Evolutionary conservation across 2,888 invertebrate genomes (phyloP).

Genomic region (Drosophila nr. medialis): DNA sequence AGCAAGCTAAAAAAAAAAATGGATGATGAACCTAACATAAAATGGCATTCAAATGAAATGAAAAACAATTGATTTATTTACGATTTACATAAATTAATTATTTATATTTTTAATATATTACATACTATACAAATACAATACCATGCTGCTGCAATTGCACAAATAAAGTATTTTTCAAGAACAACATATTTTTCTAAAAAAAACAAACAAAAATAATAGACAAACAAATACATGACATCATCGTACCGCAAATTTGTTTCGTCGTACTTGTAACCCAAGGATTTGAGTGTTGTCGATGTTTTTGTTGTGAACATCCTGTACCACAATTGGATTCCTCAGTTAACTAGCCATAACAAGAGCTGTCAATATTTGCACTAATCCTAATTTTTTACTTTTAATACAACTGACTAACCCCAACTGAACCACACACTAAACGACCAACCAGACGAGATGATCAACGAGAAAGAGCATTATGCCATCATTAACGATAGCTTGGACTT

Average conservation of each 20-base stretch:
- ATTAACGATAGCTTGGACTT: slow-evolving; percentile 97
- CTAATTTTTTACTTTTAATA: slow-evolving; percentile 49
- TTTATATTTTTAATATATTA: slow-evolving; percentile 77
- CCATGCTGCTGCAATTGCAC: slow-evolving; percentile 83
- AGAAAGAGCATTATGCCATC: slow-evolving; percentile 96
- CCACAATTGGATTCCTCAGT: slow-evolving; percentile 28
- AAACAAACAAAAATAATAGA: background rate
- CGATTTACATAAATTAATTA: slow-evolving; percentile 81
- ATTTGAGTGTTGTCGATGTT: slow-evolving; percentile 22
- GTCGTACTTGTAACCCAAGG: slow-evolving; percentile 9
- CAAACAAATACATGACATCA: background rate
- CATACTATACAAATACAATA: slow-evolving; percentile 71
- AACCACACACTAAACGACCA: slow-evolving; percentile 29
- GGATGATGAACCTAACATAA: slow-evolving; percentile 32
- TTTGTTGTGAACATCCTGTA: slow-evolving; percentile 23
- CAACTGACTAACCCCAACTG: slow-evolving; percentile 42
- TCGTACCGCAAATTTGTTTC: slow-evolving; percentile 2
- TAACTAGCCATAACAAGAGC: slow-evolving; percentile 45
- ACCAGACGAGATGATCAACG: slow-evolving; percentile 92
- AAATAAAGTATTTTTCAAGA: slow-evolving; percentile 82
- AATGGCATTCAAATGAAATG: slow-evolving; percentile 46
- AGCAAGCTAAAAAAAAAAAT: slow-evolving; percentile 41
- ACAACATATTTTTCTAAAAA: slow-evolving; percentile 18
- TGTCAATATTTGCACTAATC: slow-evolving; percentile 55
- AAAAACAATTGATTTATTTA: slow-evolving; percentile 76